A percentile compares a stretch with the other conserved stretches of the same genome.
Evolutionary conservation across 1,140 invertebrate species (phyloP).

Genomic region (Brachionus plicatilis): DNA sequence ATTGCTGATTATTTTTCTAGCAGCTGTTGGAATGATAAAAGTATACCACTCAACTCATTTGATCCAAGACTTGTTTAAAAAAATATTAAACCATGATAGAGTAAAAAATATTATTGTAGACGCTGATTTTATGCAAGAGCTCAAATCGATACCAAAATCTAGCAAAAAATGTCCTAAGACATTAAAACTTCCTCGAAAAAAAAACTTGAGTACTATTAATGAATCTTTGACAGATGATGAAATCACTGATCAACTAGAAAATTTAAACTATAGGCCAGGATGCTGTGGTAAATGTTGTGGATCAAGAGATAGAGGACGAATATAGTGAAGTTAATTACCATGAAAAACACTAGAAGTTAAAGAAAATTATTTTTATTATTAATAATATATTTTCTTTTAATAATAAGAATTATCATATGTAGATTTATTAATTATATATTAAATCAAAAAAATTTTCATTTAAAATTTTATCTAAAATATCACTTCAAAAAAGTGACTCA

Average conservation of each 20-base stretch:
- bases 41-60: background rate
- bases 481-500: no score
- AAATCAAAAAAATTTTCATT: no score
- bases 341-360: no score
- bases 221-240: background rate
- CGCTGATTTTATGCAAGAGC: background rate
- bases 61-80: background rate
- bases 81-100: background rate
- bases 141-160: background rate
- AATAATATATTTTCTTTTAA: no score
- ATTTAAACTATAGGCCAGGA: background rate
- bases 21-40: background rate
- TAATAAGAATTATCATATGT: no score
- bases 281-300: slow-evolving; percentile 17
- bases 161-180: background rate
- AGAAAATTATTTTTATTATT: no score
- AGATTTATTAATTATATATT: no score
- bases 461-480: no score
- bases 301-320: background rate
- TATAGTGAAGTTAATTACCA: no score
- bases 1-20: background rate
- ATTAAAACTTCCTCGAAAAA: background rate
- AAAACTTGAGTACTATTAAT: background rate
- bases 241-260: background rate
- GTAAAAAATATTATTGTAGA: background rate